Base-by-base conservation (phyloP, 2,888 invertebrate genomes). In the Isotomurus palustris region DNA sequence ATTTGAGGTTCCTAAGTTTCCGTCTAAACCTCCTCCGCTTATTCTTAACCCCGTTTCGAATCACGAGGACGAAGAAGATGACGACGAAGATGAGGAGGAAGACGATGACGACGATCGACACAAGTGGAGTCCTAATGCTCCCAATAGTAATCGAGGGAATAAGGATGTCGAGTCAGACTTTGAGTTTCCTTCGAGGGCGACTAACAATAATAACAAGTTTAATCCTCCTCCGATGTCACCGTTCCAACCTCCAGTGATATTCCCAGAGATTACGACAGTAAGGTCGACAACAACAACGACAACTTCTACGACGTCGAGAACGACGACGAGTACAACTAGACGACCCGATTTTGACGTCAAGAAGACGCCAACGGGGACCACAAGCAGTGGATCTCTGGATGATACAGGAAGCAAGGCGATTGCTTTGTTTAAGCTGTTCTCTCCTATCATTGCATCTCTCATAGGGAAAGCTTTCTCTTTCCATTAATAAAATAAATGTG, bases 351-450 rank as follows among this genome's bases (percentile, higher is more conserved):
- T 43, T n/a, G 62, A 56, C 6, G 61, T 59, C 17, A 43, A 45
- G 53, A 62, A 58, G 25, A 59, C 54, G 12, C n/a, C 25, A 32
- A 32, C 32, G 8, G 14, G 8, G 0, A 52, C 45, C 3, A 62
- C 62, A 10, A 58, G 59, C 19, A 64, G 58, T 36, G 54, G 62
- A 47, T 62, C 62, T 35, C 58, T 54, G 29, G 54, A 62, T 27
- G 65, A 66, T 43, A 62, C 59, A 19, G 53, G 66, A 3, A 63
- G 58, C 14, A 67, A 64, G 48, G 67, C 68, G 29, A 60, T 70
- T 24, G 70, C 70, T 38, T 66, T 70, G 28, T 67, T 70, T 44
- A 70, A 70, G 57, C 56, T 70, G 8, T 70, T 70, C 47, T 63
- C 67, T 21, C 70, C 70, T 10, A 67, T 70, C 28, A 53, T 70